A percentile compares a stretch with the other conserved stretches of the same genome.
phyloP scores from a whole-genome alignment of 1,140 invertebrate species.

The Drosophila mauritiana region DNA sequence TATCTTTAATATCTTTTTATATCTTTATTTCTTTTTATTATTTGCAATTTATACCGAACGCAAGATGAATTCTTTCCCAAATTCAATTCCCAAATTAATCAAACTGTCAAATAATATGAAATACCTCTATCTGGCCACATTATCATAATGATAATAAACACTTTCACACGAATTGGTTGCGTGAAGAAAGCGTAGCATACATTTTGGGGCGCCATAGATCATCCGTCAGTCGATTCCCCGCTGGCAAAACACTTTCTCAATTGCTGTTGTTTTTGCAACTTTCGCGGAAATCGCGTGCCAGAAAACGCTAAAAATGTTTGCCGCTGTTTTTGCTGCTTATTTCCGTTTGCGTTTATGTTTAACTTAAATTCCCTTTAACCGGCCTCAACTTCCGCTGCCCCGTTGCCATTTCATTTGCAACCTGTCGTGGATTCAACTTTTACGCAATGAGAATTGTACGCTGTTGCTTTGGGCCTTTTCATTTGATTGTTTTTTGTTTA shows the following conservation, averaged over 20 bases:
- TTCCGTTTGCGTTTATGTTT: conserved; percentile 82
- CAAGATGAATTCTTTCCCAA: too few species aligned
- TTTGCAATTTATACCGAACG: too few species aligned
- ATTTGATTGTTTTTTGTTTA: conserved; percentile 41
- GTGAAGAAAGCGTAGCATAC: neutral
- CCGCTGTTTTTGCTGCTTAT: conserved; percentile 58
- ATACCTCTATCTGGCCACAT: too few species aligned
- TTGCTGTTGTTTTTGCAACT: conserved; percentile 37
- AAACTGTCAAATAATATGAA: too few species aligned
- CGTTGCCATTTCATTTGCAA: neutral
- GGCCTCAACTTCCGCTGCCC: conserved; percentile 67
- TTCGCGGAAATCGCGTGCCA: conserved; percentile 72
- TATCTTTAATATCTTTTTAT: too few species aligned
- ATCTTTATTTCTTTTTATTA: too few species aligned
- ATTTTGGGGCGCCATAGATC: too few species aligned
- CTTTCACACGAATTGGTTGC: too few species aligned
- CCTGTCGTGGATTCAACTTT: conserved; percentile 9
- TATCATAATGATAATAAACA: too few species aligned
- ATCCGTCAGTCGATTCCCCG: conserved; percentile 27
- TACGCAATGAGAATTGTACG: conserved; percentile 57
- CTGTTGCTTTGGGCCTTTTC: conserved; percentile 58
- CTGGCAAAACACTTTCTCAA: conserved; percentile 11
- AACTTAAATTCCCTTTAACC: conserved; percentile 81
- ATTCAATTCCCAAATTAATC: too few species aligned
- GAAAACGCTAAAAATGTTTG: conserved; percentile 71